phyloP scores from a whole-genome alignment of 2,888 invertebrate species.

The Augochlorella aurata region DNA sequence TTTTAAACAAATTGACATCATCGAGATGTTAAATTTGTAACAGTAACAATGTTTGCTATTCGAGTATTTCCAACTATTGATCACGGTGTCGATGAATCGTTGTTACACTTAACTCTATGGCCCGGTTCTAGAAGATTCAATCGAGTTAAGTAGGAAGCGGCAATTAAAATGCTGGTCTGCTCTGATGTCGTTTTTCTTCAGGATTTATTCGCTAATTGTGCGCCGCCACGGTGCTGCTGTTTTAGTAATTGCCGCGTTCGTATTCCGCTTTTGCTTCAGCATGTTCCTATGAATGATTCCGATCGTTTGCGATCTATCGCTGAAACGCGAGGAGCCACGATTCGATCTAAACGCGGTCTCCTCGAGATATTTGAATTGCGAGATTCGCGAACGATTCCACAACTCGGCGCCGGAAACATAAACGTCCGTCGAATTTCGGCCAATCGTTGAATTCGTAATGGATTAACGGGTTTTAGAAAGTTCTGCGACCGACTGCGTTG shows the following conservation, averaged over 20 bases:
- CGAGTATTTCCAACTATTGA: no score
- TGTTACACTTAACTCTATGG: neutral
- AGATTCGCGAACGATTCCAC: slow-evolving; percentile 16
- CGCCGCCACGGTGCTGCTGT: neutral
- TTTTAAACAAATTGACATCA: neutral
- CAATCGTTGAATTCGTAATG: slow-evolving; percentile 71
- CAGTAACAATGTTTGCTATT: neutral
- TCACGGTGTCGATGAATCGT: neutral
- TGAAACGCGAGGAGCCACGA: no score
- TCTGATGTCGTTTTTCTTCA: slow-evolving; percentile 4
- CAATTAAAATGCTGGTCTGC: slow-evolving; percentile 9
- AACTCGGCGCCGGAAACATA: neutral
- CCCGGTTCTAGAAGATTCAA: neutral
- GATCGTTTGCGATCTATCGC: neutral
- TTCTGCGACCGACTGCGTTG: neutral
- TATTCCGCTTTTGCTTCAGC: neutral
- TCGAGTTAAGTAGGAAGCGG: slow-evolving; percentile 10
- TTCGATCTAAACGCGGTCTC: neutral
- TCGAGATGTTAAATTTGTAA: neutral
- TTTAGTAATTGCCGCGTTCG: slow-evolving; percentile 6
- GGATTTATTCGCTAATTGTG: neutral
- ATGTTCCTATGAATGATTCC: slow-evolving; percentile 23
- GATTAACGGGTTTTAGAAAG: slow-evolving; percentile 79
- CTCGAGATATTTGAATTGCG: neutral
- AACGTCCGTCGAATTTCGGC: slow-evolving; percentile 59